Base-by-base conservation (phyloP, 2,113 vertebrate species). In the Ia io region DNA sequence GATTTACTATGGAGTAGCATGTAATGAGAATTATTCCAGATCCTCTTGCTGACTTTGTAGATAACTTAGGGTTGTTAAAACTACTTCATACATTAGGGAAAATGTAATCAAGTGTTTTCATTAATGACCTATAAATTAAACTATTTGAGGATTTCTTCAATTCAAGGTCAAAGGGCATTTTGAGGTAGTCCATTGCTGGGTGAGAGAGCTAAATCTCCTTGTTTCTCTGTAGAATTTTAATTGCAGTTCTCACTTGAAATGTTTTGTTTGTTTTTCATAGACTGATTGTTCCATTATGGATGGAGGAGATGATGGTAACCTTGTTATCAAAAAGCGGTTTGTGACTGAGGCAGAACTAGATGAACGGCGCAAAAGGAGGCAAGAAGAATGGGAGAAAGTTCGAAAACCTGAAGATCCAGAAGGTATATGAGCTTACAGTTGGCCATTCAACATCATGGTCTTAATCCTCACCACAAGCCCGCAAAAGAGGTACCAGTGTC, bases 331-430 rank as follows among this genome's bases (percentile, higher is more conserved):
- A 98, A 99, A 99, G 97, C 99, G 99, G 95, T 99, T 99, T 97
- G 99, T 99, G 51, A 99, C 99, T 0, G 99, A 99, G 92, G 85
- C 99, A 7, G 99, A 99, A 97, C 97, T 99, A 44, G 99, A 99
- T 82, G 99, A 99, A 91, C 98, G 88, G 44, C 98, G 99, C n/a
- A 99, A 99, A 98, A 99, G 98, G 76, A 98, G 99, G 25, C 99
- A 99, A 86, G 99, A 99, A 97, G 99, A 99, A 98, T 99, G 99
- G 99, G 99, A 99, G 94, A 99, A 99, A 93, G 99, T 99, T 93
- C 97, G 99, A 28, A 99, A 99, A 97, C 99, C 99, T 2, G 99
- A 99, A 0, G 99, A 99, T 90, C 99, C 99, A 2, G 96, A 99
- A 98, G 99, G 99, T 99, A 98, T 2, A 44, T 42, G 23, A 63